A percentile compares a stretch with the other conserved stretches of the same genome.
These are phyloP conservation scores for Enchytraeus crypticus DNA, from an alignment of 2,888 invertebrate species.

Conservation along the genomic window DNA sequence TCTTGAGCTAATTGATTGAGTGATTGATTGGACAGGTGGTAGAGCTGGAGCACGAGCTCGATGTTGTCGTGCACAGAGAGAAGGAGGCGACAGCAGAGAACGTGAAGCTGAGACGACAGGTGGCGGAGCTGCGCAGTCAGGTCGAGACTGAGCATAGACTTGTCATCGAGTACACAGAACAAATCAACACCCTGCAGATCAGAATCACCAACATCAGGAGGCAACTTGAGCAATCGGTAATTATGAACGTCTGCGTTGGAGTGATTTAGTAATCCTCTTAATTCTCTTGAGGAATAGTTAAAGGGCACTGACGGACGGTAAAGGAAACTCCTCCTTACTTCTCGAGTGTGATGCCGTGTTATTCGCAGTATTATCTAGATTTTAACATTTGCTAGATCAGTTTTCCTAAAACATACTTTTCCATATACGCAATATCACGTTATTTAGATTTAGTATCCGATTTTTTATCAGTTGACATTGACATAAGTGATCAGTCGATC, in stretches of 20 bases:
- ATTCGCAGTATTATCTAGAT: no score
- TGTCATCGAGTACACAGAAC: constrained; percentile 38
- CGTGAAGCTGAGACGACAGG: constrained; percentile 43
- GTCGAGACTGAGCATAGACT: constrained; percentile 44
- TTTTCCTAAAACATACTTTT: no score
- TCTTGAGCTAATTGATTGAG: no score
- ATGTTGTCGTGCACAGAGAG: constrained; percentile 42
- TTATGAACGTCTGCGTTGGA: neutral
- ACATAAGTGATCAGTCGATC: no score
- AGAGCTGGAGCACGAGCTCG: constrained; percentile 46
- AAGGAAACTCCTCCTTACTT: no score
- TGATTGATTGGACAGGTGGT: constrained; percentile 44
- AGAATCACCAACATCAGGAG: constrained; percentile 45
- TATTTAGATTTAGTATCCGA: no score
- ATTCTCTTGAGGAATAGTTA: no score
- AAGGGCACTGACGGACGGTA: no score
- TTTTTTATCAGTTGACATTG: no score
- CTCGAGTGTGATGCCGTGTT: no score
- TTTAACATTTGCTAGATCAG: no score
- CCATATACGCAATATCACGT: no score
- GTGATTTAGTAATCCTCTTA: neutral
- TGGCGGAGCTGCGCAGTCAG: constrained; percentile 22
- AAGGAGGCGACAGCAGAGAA: constrained; percentile 39
- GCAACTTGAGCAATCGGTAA: constrained; percentile 47
- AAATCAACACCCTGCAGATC: constrained; percentile 39